Evolutionary conservation across 1,140 invertebrate species (phyloP), one percentile per base, ranked within the genome.

Genomic region (Pteromalus puparum): DNA sequence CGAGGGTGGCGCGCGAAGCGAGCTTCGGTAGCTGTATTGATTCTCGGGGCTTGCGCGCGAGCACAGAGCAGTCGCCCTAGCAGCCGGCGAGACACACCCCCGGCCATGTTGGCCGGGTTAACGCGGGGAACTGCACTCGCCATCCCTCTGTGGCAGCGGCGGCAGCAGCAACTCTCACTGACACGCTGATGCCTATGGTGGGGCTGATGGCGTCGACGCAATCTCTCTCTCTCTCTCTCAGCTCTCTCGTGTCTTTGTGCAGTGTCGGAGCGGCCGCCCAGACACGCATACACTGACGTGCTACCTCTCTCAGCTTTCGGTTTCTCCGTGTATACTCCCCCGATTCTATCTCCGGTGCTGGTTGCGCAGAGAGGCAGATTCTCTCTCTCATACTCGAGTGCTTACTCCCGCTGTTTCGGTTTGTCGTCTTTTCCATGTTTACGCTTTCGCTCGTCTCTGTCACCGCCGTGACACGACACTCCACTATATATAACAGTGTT

Each of bases 11-110:
- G 81, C 30, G 72, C 46, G 7, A 61, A 48, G 42, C 21, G 42
- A 30, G 74, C 81, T 48, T 70, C 42, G 48, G 72, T 81, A 85
- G 83, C 84, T 85, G 84, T 85, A 85, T 85, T 81, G 84, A 85
- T 85, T 85, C 72, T 81, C 79, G 42, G 65, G 83, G 79, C 38
- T 12, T 76, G 73, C 65, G 83, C 77, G 78, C 53, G 61, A 13
- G 68, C 38, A 42, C 38, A 42, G 38, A 42, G 53, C 53, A 61
- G 53, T 61, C 53, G 53, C 53, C 53, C 53, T 61, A 61, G 53
- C 78, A 53, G 46, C 6, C 68, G 76, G 46, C 46, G 65, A 85
- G 83, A 81, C 83, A 68, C 83, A 81, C 83, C 78, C 83, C 78
- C 83, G 61, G 30, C 72, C 18, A 30, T 4, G 21, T 15, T 74